Evolutionary conservation across 2,888 invertebrate species (phyloP), one percentile per base, ranked within the genome.

Genomic region (Syritta pipiens): DNA sequence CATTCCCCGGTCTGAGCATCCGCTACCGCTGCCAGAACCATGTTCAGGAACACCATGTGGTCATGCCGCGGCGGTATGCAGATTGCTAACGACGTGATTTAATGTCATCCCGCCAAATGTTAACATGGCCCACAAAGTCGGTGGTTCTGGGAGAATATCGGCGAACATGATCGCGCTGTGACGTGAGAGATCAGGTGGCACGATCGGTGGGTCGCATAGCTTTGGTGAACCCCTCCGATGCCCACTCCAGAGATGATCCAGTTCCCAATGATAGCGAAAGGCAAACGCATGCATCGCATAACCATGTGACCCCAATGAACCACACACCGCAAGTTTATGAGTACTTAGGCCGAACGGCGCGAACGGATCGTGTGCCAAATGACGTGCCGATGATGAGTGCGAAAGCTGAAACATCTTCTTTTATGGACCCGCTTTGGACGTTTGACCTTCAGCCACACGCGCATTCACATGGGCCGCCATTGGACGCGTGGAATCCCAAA

Each of bases 51-150:
- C 60, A 14, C 60, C 65, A 67, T 65, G 77, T 71, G 69, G 62
- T 59, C 71, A 65, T 71, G 60, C 32, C 59, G 44, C 48, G 14
- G 37, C 32, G 22, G 2, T 55, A 59, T 71, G 71, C 42, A 72
- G 77, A 79, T 79, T 57, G 49, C 57, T 68, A 67, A 55, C 62
- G 32, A 28, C 17, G 72, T 74, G 79, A 79, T 79, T 79, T 79
- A 79, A 79, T 79, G 79, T 79, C 79, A 79, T 68, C 46, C 55
- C 57, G 55, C 57, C 55, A 74, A 79, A 79, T 79, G 79, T 68
- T 79, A 79, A 79, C 74, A 79, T 74, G 49, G 42, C 49, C 37
- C 67, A 30, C 10, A 9, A n/a, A 59, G 46, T 32, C 17, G 19
- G 14, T n/a, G 10, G 2, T 9, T 9, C 28, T 48, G 17, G 14